These are phyloP conservation scores for Galerucella calmariensis DNA, from an alignment of 2,888 invertebrate species.

Conservation along the genomic window DNA sequence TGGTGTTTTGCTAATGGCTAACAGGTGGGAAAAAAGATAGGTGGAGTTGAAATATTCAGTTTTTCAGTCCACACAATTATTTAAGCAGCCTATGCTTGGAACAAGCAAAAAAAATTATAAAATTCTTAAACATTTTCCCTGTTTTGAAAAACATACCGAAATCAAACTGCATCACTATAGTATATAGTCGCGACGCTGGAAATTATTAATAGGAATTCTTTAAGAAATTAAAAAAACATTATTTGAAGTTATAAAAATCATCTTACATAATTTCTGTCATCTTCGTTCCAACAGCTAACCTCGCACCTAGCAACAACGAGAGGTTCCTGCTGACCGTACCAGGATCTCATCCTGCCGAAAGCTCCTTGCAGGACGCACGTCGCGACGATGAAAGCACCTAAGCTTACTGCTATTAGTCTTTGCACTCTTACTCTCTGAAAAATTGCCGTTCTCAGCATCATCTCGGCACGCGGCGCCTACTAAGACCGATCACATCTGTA, in stretches of 20 bases:
- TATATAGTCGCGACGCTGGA: not conserved
- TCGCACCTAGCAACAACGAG: constrained; percentile 73
- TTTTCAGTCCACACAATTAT: too few species aligned
- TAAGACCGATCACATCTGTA: constrained; percentile 50
- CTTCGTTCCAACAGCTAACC: constrained; percentile 67
- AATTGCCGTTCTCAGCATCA: constrained; percentile 41
- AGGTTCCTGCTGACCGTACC: constrained; percentile 67
- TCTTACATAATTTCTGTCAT: constrained; percentile 52
- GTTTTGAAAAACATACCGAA: too few species aligned
- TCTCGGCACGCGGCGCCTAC: constrained; percentile 49
- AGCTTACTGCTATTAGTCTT: constrained; percentile 29
- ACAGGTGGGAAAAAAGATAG: too few species aligned
- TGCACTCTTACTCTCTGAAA: constrained; percentile 11
- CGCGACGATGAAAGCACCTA: constrained; percentile 44
- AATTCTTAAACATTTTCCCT: too few species aligned
- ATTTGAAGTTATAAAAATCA: too few species aligned
- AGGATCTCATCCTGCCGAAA: constrained; percentile 62
- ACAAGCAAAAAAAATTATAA: too few species aligned
- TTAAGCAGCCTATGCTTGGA: too few species aligned
- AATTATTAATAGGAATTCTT: not conserved
- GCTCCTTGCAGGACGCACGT: constrained; percentile 58
- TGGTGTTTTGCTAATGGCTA: too few species aligned
- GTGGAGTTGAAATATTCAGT: too few species aligned
- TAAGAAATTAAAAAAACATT: too few species aligned
- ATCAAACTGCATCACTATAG: too few species aligned